phyloP scores from a whole-genome alignment of 2,113 vertebrate genomes.

The Coptodon rendalli region DNA sequence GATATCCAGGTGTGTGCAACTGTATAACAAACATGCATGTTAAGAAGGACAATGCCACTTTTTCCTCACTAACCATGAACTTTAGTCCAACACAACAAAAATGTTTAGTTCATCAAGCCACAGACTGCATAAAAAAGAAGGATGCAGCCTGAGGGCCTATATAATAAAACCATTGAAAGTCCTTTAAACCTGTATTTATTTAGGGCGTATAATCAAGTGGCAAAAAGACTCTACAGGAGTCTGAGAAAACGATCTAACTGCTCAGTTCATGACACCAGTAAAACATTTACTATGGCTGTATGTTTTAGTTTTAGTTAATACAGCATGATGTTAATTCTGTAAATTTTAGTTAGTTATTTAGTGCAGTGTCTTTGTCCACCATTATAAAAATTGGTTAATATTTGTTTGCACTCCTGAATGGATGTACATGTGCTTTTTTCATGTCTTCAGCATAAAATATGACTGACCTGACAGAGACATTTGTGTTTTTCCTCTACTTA shows the following conservation, averaged over 20 bases:
- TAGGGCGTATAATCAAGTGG: background rate
- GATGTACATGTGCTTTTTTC: background rate
- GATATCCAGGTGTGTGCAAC: slow-evolving; percentile 89
- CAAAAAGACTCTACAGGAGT: background rate
- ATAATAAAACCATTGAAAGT: background rate
- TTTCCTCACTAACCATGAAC: background rate
- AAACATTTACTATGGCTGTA: background rate
- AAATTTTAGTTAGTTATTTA: background rate
- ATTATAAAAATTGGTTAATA: background rate
- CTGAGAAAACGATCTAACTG: background rate
- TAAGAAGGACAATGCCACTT: background rate
- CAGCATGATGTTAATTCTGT: background rate
- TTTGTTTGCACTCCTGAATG: background rate
- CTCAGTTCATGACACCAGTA: background rate
- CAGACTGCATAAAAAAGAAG: background rate
- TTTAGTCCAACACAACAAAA: background rate
- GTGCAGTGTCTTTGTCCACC: background rate
- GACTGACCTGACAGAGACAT: background rate
- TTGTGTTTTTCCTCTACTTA: background rate
- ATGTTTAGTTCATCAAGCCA: background rate
- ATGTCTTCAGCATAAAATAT: background rate
- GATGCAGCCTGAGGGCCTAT: background rate
- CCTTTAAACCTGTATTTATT: background rate
- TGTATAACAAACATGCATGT: slow-evolving; percentile 26
- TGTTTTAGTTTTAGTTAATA: background rate